Evolutionary conservation across 2,113 vertebrate genomes (phyloP), one percentile per base, ranked within the genome.

Genomic region (Mohoua ochrocephala): DNA sequence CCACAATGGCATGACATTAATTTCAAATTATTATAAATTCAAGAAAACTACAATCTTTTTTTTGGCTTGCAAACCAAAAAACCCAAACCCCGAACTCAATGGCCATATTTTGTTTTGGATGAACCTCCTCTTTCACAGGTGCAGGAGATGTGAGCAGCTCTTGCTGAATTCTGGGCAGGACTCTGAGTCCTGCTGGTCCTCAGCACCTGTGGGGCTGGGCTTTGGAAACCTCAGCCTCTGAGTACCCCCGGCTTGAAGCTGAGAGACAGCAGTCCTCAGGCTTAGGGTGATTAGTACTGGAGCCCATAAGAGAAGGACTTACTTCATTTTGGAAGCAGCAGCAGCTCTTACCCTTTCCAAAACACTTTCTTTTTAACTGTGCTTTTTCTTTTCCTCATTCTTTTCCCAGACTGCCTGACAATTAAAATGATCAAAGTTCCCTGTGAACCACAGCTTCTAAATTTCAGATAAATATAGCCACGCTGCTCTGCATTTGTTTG

Each of bases 391-490:
- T 44, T 7, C 2, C 8, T 15, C 54, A 11, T 61, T 49, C 47
- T 76, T 79, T 39, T 80, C 59, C 42, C 90, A 61, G 54, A 24
- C 61, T 27, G 13, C 26, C 54, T 95, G 89, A 84, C 94, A 84
- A 70, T 74, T 91, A 10, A 84, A 95, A 23, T 92, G 95, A 97
- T 97, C 96, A 97, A 97, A 96, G 96, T 12, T 92, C 50, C 59
- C 91, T 67, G 68, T 39, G 33, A 97, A 49, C 44, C 68, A 70
- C 64, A 89, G 52, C 83, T 81, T 59, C 91, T 28, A n/a, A 77
- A 52, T 84, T 93, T 70, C 88, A 80, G 92, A 86, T 94, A 96
- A 96, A 97, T 95, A 91, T 96, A 93, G 75, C 59, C 63, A 31
- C 0, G 0, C n/a, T 45, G 85, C 91, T 94, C 86, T 78, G 73